phyloP scores from a whole-genome alignment of 2,113 vertebrate genomes.

The Brachypodius melanocephalos region DNA sequence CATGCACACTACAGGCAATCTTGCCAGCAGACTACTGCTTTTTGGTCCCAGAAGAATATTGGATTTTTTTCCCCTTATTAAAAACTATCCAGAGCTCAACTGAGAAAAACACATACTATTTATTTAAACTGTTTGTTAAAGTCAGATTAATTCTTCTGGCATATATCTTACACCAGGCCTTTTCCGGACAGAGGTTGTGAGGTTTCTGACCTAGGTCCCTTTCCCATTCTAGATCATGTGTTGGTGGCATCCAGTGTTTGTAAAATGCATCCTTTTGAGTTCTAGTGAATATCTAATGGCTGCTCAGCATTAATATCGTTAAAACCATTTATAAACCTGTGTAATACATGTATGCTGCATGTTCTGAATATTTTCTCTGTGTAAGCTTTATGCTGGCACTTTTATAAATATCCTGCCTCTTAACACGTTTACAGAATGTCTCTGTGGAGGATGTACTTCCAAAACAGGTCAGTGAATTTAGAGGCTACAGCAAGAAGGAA shows the following conservation, averaged over 20 bases:
- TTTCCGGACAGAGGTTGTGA: neutral
- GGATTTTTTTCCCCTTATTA: fast-evolving
- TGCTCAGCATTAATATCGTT: neutral
- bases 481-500: neutral
- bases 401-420: neutral
- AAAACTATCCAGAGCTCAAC: neutral
- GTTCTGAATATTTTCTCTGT: neutral
- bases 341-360: neutral
- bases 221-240: neutral
- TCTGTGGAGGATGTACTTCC: neutral
- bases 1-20: neutral
- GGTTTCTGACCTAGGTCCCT: neutral
- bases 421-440: neutral
- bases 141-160: neutral
- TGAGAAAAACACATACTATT: neutral
- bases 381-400: neutral
- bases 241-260: neutral
- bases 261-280: neutral
- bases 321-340: neutral
- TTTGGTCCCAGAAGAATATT: neutral
- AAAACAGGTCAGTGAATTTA: neutral
- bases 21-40: neutral
- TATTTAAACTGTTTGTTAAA: neutral
- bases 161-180: neutral
- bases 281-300: neutral